Evolutionary conservation across 2,113 vertebrate genomes (phyloP), one percentile per base, ranked within the genome.

Genomic region (Rhagologus leucostigma): DNA sequence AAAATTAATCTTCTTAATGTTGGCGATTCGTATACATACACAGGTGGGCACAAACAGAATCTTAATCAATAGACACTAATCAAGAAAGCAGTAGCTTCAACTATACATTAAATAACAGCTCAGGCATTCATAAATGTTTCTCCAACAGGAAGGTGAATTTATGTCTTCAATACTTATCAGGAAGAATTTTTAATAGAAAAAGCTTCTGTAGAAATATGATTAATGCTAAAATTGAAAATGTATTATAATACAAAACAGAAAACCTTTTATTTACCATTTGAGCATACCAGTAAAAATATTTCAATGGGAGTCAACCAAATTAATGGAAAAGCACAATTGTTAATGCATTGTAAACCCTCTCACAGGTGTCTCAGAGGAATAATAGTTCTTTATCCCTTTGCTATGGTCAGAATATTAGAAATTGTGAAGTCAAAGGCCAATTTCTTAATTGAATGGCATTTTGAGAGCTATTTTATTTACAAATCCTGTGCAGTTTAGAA

Each of bases 401-500:
- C 74, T 84, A 9, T 74, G 52, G 75, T 93, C 80, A 96, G 89
- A 95, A 93, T 69, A 83, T 93, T 95, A 94, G 92, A 94, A 96
- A 94, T 35, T 62, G 24, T 59, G 37, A 96, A 97, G 94, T 93
- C 75, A 94, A 96, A 97, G 80, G 68, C 84, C 64, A 84, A 52
- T 96, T 96, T 97, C 80, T 89, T 98, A 95, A 96, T 96, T 73
- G 0, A 44, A 53, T 96, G 84, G 84, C 87, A 95, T 97, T 97
- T 96, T 81, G 84, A 97, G 84, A 95, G 77, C 92, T 96, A 16
- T 93, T 97, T 96, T 93, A 93, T 91, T 94, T 96, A 95, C 74
- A 87, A 89, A 95, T 92, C 77, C 85, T 96, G 29, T 95, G 93
- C 96, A 87, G 88, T 98, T 98, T 97, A 95, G 88, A 95, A 95